phyloP scores from a whole-genome alignment of 2,797 vertebrate species.

The Trachurus trachurus region DNA sequence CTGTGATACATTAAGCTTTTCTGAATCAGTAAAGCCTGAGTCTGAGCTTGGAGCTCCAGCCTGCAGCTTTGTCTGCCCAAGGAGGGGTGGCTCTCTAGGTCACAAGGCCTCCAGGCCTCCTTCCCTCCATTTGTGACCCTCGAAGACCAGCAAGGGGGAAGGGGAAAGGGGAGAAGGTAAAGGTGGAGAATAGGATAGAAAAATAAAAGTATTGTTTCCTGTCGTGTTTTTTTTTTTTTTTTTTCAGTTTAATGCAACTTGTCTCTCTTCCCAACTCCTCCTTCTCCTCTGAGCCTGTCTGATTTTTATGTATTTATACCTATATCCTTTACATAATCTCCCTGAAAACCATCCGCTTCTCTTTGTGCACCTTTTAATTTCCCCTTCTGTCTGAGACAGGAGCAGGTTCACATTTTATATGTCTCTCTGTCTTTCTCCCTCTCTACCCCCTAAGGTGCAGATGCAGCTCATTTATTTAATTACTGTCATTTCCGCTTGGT shows the following conservation, averaged over 20 bases:
- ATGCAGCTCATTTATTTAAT: constrained; percentile 78
- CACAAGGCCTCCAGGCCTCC: background rate
- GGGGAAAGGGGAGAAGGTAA: background rate
- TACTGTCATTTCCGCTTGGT: constrained; percentile 78
- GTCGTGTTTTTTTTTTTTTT: background rate
- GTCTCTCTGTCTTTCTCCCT: constrained; percentile 4
- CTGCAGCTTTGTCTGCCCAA: background rate
- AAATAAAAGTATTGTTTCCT: background rate
- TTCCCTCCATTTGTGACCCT: constrained; percentile 10
- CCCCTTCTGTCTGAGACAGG: background rate
- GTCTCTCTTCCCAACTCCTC: background rate
- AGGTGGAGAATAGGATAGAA: background rate
- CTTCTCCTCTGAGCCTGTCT: background rate
- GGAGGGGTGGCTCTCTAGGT: constrained; percentile 8
- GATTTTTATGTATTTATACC: background rate
- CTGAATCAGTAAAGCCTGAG: constrained; percentile 24
- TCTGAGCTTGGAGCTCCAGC: background rate
- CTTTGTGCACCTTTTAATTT: constrained; percentile 11
- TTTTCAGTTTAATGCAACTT: constrained; percentile 9
- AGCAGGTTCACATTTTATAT: constrained; percentile 9
- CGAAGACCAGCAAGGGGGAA: background rate
- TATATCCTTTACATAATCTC: background rate
- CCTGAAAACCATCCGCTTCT: constrained; percentile 15
- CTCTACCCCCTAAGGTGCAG: constrained; percentile 65
- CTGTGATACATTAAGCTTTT: constrained; percentile 21